Percentiles rank a stretch among this genome's conserved stretches.
Evolutionary conservation across 2,888 invertebrate genomes (phyloP).

Genomic region (Drosophila subquinaria): DNA sequence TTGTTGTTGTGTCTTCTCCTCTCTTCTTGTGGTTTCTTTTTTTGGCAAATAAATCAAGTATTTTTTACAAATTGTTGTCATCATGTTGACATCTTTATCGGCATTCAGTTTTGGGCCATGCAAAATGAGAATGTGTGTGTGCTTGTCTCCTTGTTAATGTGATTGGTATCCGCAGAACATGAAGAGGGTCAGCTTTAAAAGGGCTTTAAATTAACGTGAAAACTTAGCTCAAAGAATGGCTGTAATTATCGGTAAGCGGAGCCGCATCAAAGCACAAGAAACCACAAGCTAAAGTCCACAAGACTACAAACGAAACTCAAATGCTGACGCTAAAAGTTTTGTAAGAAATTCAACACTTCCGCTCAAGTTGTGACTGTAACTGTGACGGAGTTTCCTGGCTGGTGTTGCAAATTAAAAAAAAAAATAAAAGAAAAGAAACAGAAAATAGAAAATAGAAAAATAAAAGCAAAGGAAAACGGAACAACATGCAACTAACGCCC

Average conservation of each 20-base stretch:
- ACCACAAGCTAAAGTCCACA: not conserved
- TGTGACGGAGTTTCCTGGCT: conserved; percentile 44
- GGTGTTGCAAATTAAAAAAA: conserved; percentile 57
- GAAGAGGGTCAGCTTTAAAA: conserved; percentile 28
- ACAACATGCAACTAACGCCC: not conserved
- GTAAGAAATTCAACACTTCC: conserved; percentile 69
- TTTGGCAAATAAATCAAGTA: conserved; percentile 74
- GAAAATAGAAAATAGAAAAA: not conserved
- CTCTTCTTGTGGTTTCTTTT: conserved; percentile 29
- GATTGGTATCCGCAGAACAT: conserved; percentile 36
- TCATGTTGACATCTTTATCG: conserved; percentile 80
- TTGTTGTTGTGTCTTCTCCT: conserved; percentile 41
- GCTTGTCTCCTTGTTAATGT: conserved; percentile 38
- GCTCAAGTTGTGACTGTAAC: conserved; percentile 39
- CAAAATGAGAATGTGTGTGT: conserved; percentile 40
- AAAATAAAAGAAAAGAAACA: conserved; percentile 4
- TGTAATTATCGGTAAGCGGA: conserved; percentile 45
- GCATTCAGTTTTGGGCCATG: conserved; percentile 46
- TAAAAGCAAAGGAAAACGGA: conserved; percentile 11
- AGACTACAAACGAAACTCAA: conserved; percentile 12
- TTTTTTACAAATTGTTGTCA: conserved; percentile 82
- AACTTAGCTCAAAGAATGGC: conserved; percentile 12
- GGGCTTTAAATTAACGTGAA: not conserved
- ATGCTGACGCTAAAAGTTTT: conserved; percentile 46
- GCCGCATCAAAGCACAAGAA: conserved; percentile 28